These are phyloP conservation scores for Sylvia atricapilla DNA, from an alignment of 2,113 vertebrate species.

Conservation along the genomic window DNA sequence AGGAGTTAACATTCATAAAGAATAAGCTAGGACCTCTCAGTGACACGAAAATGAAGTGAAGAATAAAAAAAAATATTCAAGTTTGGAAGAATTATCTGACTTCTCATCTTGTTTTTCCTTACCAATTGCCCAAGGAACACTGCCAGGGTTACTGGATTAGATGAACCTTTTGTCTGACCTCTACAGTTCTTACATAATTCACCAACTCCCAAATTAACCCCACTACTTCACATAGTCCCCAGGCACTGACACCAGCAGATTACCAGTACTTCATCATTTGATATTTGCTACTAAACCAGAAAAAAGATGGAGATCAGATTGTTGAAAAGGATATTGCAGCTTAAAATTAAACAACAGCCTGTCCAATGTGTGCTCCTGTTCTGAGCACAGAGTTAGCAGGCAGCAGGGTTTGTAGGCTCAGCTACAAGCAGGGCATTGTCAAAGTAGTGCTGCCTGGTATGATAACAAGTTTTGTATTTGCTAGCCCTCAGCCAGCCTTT, in stretches of 20 bases:
- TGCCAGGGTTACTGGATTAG: not conserved
- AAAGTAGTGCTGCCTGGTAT: not conserved
- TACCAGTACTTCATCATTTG: not conserved
- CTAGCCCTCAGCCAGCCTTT: not conserved
- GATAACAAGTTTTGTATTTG: not conserved
- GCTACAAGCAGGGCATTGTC: not conserved
- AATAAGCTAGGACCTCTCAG: not conserved
- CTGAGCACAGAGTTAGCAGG: not conserved
- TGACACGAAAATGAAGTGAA: not conserved
- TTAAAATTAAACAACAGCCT: not conserved
- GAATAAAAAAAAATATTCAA: not conserved
- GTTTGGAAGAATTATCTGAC: not conserved
- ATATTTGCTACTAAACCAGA: not conserved
- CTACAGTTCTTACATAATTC: not conserved
- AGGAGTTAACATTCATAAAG: not conserved
- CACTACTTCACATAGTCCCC: not conserved
- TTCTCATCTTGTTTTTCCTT: not conserved
- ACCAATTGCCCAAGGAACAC: not conserved
- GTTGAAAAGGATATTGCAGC: not conserved
- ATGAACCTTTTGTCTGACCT: not conserved
- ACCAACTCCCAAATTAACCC: not conserved
- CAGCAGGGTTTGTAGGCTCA: not conserved
- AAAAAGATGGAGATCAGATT: not conserved
- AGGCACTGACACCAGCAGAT: not conserved
- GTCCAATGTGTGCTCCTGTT: not conserved